phyloP scores from a whole-genome alignment of 2,797 vertebrate genomes.

The Enteromius argenteus region DNA sequence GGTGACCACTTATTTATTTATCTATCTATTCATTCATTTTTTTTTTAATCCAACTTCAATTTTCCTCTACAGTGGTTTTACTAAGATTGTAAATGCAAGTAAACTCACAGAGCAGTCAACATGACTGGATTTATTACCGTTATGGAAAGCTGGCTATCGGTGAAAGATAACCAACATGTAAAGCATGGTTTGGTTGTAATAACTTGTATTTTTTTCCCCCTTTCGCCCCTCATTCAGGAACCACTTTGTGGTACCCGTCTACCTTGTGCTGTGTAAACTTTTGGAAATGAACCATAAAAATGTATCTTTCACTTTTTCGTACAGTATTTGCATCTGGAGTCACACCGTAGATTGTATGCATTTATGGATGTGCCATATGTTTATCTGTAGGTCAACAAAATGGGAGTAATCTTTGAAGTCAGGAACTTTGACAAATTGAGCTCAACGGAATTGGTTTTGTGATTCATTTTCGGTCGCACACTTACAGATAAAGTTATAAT shows the following conservation, averaged over 20 bases:
- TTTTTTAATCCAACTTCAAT: constrained; percentile 82
- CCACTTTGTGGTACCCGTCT: constrained; percentile 65
- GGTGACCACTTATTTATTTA: constrained; percentile 82
- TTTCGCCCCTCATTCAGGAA: constrained; percentile 58
- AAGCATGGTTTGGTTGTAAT: constrained; percentile 72
- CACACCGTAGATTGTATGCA: constrained; percentile 53
- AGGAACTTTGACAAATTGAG: constrained; percentile 34
- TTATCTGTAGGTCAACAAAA: constrained; percentile 54
- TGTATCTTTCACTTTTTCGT: constrained; percentile 62
- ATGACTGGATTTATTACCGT: constrained; percentile 78
- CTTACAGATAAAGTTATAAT: constrained; percentile 31
- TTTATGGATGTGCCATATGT: constrained; percentile 46
- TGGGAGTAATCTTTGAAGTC: constrained; percentile 45
- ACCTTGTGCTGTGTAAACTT: constrained; percentile 62
- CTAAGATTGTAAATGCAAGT: constrained; percentile 82
- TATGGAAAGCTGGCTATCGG: constrained; percentile 79
- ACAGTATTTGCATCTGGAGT: constrained; percentile 56
- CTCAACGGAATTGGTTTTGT: constrained; percentile 46
- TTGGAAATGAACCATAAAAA: constrained; percentile 71
- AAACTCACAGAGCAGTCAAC: constrained; percentile 76
- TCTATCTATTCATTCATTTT: constrained; percentile 79
- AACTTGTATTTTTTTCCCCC: constrained; percentile 62
- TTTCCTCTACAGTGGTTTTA: constrained; percentile 84
- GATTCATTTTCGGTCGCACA: constrained; percentile 3
- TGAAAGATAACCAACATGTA: constrained; percentile 78